Evolutionary conservation across 1,140 invertebrate genomes (phyloP), one percentile per base, ranked within the genome.

Genomic region (Anoplolepis gracilipes): DNA sequence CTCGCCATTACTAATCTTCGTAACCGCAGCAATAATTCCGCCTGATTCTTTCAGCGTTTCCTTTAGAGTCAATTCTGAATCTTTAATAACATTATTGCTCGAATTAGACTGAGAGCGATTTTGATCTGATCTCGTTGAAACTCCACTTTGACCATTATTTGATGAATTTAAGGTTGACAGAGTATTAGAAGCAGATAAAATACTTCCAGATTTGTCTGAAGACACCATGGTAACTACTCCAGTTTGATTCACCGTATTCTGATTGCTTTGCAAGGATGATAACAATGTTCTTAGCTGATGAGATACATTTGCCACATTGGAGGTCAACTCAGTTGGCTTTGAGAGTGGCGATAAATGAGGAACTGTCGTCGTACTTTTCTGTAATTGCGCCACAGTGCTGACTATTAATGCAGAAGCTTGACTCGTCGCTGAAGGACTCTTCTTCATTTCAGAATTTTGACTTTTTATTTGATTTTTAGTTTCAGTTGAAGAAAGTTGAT

Each of bases 281-380:
- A 95, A 59, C 13, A 95, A 84, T 11, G 91, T 96, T 16, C 96
- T 92, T 55, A 97, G 85, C 88, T 97, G 97, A 91, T 97, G 96
- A 2, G 96, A 97, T 0, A 96, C 96, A 89, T 96, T 97, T 0
- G 96, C 96, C 87, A 97, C 96, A 79, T 97, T 97, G 1, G 96
- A 96, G 5, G 96, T 97, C 19, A 97, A 93, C 87, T 97, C 97
- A 0, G 96, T 96, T 0, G 97, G 97, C 92, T 97, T 96, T 0
- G 97, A 97, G 1, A 97, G 87, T 0, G 97, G 97, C 0, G 97
- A 97, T 6, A 97, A 92, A 92, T 97, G 96, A 2, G 97, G 96
- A 49, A 97, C 93, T 19, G 95, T 94, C 22, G 96, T 95, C 5
- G 95, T 92, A 16, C 86, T 89, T 70, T 93, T 94, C 69, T 95